Evolutionary conservation across 2,113 vertebrate genomes (phyloP), one percentile per base, ranked within the genome.

Genomic region (Elgaria multicarinata): DNA sequence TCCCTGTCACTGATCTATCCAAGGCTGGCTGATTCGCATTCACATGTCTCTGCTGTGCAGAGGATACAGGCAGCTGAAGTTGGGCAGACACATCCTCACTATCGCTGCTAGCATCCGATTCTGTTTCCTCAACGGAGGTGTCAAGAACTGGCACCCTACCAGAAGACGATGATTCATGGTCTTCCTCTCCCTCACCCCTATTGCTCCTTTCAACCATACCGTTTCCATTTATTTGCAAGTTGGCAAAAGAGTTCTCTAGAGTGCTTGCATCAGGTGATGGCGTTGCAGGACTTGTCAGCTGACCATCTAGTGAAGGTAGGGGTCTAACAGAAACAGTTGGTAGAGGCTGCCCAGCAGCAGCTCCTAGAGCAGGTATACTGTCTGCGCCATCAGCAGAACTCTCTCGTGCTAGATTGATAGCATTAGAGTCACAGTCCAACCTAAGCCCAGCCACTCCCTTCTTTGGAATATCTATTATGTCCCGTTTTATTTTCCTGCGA

Each of bases 391-490:
- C 98, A 0, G 98, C 98, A 0, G 98, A 98, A 94, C 97, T 98
- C 89, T 98, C 97, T 53, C 98, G 96, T 9, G 97, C 97, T 90
- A 96, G 89, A 82, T 95, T 97, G 89, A 97, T 90, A 16, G 94
- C 92, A 88, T 55, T 97, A 33, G 97, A 80, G 1, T 99, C 99
- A 91, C 98, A 98, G 91, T 99, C 99, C 95, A 99, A 95, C 94
- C 99, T 97, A 91, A 99, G 97, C 91, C 99, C 99, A 0, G 99
- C 99, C 80, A 99, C 99, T 64, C 99, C 99, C 92, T 99, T 99
- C 96, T 99, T 99, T 95, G 99, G 99, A 95, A 99, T 99, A 94
- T 99, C 98, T 91, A 98, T 97, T 91, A 98, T 97, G 89, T 99
- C 99, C 79, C 99, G 96, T 95, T 99, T 99, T 92, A 99, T 99